Percentiles rank a stretch among this genome's conserved stretches.
Conservation (phyloP, 2,888 invertebrate genomes). For the Cataglyphis albicans region DNA sequence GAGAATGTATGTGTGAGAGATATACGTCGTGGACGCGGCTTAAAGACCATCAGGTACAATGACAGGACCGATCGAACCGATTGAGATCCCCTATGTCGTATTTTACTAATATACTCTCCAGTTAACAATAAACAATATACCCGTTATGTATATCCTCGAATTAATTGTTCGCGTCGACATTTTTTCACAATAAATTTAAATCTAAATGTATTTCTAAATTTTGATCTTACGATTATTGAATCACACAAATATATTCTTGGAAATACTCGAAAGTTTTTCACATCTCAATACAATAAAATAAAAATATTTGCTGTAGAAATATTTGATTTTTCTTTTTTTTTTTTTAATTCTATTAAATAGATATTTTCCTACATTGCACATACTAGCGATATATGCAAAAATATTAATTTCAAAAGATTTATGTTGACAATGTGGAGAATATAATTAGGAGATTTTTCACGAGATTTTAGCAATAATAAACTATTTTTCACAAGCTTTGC, state of each 20-base stretch:
- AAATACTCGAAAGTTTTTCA: too few species aligned
- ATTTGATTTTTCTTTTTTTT: too few species aligned
- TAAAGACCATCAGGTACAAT: conserved; percentile 53
- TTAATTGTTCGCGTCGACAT: not conserved
- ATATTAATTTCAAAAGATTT: not conserved
- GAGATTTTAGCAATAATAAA: not conserved
- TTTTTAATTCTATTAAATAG: too few species aligned
- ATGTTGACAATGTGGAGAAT: not conserved
- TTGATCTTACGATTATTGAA: not conserved
- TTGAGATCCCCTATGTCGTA: not conserved
- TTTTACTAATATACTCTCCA: not conserved
- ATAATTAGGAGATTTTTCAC: not conserved
- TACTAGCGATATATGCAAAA: not conserved
- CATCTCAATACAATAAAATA: not conserved
- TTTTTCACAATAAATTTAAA: not conserved
- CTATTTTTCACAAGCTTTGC: not conserved
- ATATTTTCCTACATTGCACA: too few species aligned
- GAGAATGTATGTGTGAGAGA: not conserved
- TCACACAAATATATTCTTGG: too few species aligned
- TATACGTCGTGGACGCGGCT: conserved; percentile 56
- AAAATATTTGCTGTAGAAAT: not conserved
- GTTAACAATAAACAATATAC: not conserved
- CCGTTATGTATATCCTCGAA: not conserved
- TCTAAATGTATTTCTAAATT: not conserved
- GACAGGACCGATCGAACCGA: not conserved